phyloP scores from a whole-genome alignment of 2,888 invertebrate genomes.

The Scelioninae gen. 1 region DNA sequence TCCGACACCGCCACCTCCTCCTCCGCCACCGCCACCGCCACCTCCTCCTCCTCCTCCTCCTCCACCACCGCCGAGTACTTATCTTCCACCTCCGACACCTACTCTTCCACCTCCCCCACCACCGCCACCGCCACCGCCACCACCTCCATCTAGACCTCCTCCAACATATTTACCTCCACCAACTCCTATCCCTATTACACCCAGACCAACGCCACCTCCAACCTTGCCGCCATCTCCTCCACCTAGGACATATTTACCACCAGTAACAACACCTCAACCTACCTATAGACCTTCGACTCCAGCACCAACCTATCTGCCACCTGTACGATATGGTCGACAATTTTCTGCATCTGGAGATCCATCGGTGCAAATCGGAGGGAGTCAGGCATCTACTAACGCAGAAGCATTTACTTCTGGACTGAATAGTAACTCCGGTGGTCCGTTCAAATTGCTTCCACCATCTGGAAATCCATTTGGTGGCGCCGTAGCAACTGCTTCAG shows the following conservation, averaged over 20 bases:
- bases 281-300: slow-evolving; percentile 34
- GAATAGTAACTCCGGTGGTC: too few relatives aligned
- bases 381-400: too few relatives aligned
- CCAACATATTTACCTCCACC: slow-evolving; percentile 23
- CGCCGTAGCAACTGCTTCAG: too few relatives aligned
- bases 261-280: slow-evolving; percentile 24
- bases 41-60: slow-evolving; percentile 11
- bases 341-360: not conserved
- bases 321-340: slow-evolving; percentile 48
- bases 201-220: slow-evolving; percentile 24
- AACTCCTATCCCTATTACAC: too few relatives aligned
- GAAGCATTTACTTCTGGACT: too few relatives aligned
- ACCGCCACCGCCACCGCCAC: too few relatives aligned
- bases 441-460: too few relatives aligned
- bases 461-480: too few relatives aligned
- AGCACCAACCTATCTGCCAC: slow-evolving; percentile 50
- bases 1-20: slow-evolving; percentile 18
- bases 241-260: slow-evolving; percentile 46
- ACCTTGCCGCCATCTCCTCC: slow-evolving; percentile 34
- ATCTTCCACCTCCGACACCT: too few relatives aligned
- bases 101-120: too few relatives aligned
- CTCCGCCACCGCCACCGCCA: slow-evolving; percentile 21
- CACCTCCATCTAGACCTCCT: slow-evolving; percentile 34
- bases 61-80: too few relatives aligned
- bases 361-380: too few relatives aligned